Conservation (phyloP, 2,113 vertebrate genomes). For the Callopanchax toddi region DNA sequence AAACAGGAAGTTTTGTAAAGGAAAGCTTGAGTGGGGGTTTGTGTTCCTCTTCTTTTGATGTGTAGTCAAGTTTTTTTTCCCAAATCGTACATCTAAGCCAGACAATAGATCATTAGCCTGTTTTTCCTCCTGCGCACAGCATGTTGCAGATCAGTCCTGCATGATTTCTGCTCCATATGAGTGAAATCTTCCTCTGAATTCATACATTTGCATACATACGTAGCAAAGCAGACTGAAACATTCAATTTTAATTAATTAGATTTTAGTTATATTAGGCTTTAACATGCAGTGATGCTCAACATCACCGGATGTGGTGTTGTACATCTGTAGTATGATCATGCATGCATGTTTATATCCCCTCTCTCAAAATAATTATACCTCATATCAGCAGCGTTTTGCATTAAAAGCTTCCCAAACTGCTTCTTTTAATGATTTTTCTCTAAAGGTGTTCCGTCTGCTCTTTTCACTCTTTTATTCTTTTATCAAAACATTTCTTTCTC, state of each 20-base stretch:
- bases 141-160: constrained; percentile 14
- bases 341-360: constrained; percentile 37
- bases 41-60: constrained; percentile 34
- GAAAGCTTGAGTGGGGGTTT: constrained; percentile 20
- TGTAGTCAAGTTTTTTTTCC: constrained; percentile 23
- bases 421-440: constrained; percentile 27
- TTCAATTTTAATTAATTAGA: constrained; percentile 45
- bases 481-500: not conserved
- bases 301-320: constrained; percentile 38
- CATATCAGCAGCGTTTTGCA: too few relatives aligned
- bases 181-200: constrained; percentile 15
- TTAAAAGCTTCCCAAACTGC: constrained; percentile 18
- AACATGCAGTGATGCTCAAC: constrained; percentile 11
- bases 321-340: constrained; percentile 30
- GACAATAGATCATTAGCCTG: constrained; percentile 20
- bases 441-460: too few relatives aligned
- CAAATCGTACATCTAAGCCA: constrained; percentile 14
- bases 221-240: constrained; percentile 18
- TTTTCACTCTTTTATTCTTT: constrained; percentile 4
- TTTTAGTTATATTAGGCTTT: constrained; percentile 29
- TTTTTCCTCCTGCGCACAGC: constrained; percentile 9
- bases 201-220: constrained; percentile 23
- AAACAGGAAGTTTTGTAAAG: constrained; percentile 30
- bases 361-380: constrained; percentile 37
- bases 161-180: constrained; percentile 29